Evolutionary conservation across 2,113 vertebrate genomes (phyloP), one percentile per base, ranked within the genome.

Genomic region (Ia io): DNA sequence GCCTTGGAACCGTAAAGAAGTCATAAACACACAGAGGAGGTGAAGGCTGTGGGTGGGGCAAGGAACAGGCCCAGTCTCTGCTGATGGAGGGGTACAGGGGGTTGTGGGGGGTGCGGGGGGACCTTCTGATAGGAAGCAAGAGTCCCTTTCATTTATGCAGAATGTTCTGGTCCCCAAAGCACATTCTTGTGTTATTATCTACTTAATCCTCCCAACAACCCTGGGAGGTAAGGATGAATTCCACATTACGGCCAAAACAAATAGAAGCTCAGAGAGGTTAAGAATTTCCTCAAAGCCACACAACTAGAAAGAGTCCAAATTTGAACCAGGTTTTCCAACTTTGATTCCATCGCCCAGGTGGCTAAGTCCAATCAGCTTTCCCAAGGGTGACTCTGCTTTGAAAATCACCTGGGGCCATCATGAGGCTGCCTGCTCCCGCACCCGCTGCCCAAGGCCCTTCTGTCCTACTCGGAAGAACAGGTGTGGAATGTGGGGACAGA

Each of bases 1-100:
- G 6, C 17, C 93, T 84, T 91, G 70, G 96, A 96, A 86, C 73
- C 23, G n/a, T 83, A n/a, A 44, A 83, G 82, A 17, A 78, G 86
- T 59, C 47, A 5, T 74, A 93, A 95, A 93, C 6, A 22, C 40
- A 25, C 69, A 74, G 61, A 61, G 79, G 71, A 84, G 53, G 71
- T n/a, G 20, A 90, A 71, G 61, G 28, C 20, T 1, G 0, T 18
- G 63, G 77, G 77, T 1, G 37, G 40, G 67, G 47, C 59, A 32
- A 35, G 40, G 12, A 44, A 8, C 35, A 70, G n/a, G 65, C n/a
- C 42, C 82, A 28, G 30, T 73, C 28, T 69, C 80, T 44, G 18
- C 59, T 8, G 7, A 84, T 37, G 7, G 32, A 59, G 28, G 74
- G 56, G 7, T 11, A 16, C 1, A 13, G 1, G 6, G 47, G n/a